Conservation (phyloP, 2,113 vertebrate genomes). For the Cacatua alba region DNA sequence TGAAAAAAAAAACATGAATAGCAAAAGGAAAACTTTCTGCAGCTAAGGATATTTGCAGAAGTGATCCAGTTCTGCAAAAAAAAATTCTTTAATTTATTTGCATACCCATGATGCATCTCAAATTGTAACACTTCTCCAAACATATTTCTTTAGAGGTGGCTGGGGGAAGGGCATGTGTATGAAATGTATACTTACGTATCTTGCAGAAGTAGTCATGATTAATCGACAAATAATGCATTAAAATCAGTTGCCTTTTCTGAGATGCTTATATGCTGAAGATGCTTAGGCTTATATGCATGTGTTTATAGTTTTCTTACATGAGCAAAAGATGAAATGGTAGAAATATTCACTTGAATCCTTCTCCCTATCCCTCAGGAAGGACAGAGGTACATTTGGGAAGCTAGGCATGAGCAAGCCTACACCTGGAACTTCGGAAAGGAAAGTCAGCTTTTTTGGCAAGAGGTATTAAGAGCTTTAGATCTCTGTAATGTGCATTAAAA, state of each 20-base stretch:
- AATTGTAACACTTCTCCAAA: background rate
- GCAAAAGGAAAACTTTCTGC: background rate
- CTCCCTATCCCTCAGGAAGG: conserved; percentile 74
- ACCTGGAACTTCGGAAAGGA: conserved; percentile 84
- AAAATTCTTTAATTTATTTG: background rate
- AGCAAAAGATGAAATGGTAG: background rate
- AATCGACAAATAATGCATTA: background rate
- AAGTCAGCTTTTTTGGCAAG: conserved; percentile 88
- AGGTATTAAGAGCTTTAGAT: conserved; percentile 51
- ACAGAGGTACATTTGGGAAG: conserved; percentile 85
- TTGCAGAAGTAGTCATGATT: background rate
- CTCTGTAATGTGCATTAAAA: background rate
- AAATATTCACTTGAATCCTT: background rate
- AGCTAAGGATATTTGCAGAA: background rate
- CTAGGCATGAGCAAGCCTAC: conserved; percentile 81
- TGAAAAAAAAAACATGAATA: background rate
- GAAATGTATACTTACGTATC: background rate
- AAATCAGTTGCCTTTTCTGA: background rate
- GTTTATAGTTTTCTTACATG: background rate
- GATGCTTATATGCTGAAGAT: background rate
- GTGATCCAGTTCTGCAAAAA: background rate
- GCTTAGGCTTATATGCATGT: background rate
- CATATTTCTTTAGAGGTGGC: background rate
- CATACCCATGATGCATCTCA: rapidly evolving
- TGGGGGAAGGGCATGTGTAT: background rate